Percentiles rank a stretch among this genome's conserved stretches.
Evolutionary conservation across 2,113 vertebrate genomes (phyloP).

Genomic region (Lutjanus erythropterus): DNA sequence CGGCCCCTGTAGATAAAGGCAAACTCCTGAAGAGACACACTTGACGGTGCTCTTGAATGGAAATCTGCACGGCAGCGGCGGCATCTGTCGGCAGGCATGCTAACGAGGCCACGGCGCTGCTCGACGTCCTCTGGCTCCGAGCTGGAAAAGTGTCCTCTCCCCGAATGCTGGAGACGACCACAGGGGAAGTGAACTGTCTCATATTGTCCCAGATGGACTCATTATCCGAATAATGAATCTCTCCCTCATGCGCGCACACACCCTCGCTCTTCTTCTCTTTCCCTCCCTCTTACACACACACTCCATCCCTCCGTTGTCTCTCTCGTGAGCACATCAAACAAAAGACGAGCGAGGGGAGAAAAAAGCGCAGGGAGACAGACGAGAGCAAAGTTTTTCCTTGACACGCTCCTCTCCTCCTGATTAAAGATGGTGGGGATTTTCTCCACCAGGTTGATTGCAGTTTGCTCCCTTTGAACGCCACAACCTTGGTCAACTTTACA

Average conservation of each 20-base stretch:
- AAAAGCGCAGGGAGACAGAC: slow-evolving; percentile 4
- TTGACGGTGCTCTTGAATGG: slow-evolving; percentile 14
- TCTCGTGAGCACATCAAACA: slow-evolving; percentile 70
- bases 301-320: slow-evolving; percentile 30
- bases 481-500: slow-evolving; percentile 47
- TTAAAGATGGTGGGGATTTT: slow-evolving; percentile 41
- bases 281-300: background rate
- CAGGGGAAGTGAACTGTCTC: slow-evolving; percentile 70
- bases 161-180: slow-evolving; percentile 61
- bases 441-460: slow-evolving; percentile 41
- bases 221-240: slow-evolving; percentile 73
- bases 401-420: slow-evolving; percentile 39
- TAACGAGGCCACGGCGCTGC: slow-evolving; percentile 44
- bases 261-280: background rate
- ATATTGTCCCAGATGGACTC: slow-evolving; percentile 75
- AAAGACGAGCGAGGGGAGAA: slow-evolving; percentile 29
- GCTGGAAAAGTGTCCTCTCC: slow-evolving; percentile 58
- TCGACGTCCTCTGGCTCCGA: slow-evolving; percentile 50
- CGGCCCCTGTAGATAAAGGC: slow-evolving; percentile 13
- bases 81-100: slow-evolving; percentile 8
- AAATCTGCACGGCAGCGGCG: background rate
- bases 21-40: slow-evolving; percentile 31
- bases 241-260: slow-evolving; percentile 29
- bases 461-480: slow-evolving; percentile 45
- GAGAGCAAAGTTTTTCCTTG: slow-evolving; percentile 43